These are phyloP conservation scores for Microtus montanus DNA, from an alignment of 2,113 vertebrate species.

Conservation along the genomic window DNA sequence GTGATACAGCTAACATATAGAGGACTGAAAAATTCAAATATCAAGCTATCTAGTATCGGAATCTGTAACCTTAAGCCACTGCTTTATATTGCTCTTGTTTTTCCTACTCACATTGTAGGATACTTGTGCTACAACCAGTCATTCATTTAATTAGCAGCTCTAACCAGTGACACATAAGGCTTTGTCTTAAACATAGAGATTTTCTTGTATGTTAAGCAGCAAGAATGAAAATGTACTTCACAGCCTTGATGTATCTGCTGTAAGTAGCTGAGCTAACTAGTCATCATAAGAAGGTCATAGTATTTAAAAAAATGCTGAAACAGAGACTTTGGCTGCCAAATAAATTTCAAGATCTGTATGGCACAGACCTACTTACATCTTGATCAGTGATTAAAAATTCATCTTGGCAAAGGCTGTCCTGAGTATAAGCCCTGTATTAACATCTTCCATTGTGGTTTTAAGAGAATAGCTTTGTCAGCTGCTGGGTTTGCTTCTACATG, in stretches of 20 bases:
- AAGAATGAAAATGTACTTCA: neutral
- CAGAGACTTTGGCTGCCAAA: slow-evolving; percentile 1
- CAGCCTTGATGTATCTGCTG: neutral
- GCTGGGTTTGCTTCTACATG: neutral
- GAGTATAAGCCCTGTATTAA: neutral
- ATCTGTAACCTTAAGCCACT: neutral
- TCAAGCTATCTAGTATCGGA: neutral
- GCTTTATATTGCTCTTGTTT: neutral
- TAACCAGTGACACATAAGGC: neutral
- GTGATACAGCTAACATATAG: neutral
- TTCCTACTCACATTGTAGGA: neutral
- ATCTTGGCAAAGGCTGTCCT: neutral
- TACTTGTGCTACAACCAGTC: neutral
- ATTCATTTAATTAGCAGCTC: neutral
- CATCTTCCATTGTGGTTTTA: neutral
- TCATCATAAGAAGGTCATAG: neutral
- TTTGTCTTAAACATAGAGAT: neutral
- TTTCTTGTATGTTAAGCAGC: neutral
- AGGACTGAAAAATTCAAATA: neutral
- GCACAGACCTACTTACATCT: slow-evolving; percentile 41
- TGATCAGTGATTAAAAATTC: neutral
- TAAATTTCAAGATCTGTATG: slow-evolving; percentile 33
- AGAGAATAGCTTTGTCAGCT: neutral
- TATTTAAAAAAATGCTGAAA: neutral
- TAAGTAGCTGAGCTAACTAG: neutral